Evolutionary conservation across 2,797 vertebrate genomes (phyloP).

Genomic region (Clarias fuscus): DNA sequence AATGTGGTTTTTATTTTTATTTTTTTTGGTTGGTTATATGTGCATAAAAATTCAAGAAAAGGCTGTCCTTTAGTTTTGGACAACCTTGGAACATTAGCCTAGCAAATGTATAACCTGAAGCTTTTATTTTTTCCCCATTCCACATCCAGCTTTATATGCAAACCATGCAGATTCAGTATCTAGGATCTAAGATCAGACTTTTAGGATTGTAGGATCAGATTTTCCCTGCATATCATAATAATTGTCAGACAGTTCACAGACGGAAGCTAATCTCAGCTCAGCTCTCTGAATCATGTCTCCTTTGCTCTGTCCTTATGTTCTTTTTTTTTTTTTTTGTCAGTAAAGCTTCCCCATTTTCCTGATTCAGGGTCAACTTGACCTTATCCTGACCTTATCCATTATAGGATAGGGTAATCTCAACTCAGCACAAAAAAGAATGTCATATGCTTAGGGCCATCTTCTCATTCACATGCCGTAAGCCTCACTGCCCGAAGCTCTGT

Average conservation of each 20-base stretch:
- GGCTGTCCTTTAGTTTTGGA: background rate
- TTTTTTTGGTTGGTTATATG: background rate
- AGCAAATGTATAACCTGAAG: slow-evolving; percentile 8
- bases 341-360: background rate
- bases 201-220: background rate
- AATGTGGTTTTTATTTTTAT: background rate
- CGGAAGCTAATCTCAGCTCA: slow-evolving; percentile 9
- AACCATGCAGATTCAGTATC: background rate
- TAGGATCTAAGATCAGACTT: background rate
- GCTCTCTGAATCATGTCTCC: background rate
- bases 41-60: background rate
- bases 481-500: slow-evolving; percentile 59
- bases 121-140: background rate
- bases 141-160: background rate
- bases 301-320: background rate
- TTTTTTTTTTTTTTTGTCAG: background rate
- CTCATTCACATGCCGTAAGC: slow-evolving; percentile 68
- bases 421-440: slow-evolving; percentile 18
- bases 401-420: slow-evolving; percentile 8
- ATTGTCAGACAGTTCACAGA: background rate
- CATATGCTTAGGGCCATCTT: slow-evolving; percentile 24
- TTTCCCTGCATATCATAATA: background rate
- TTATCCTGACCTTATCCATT: slow-evolving; percentile 30
- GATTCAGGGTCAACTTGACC: background rate
- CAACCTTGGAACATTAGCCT: background rate